Evolutionary conservation across 2,888 invertebrate genomes (phyloP).

Genomic region (Thecocarcelia acutangulata): DNA sequence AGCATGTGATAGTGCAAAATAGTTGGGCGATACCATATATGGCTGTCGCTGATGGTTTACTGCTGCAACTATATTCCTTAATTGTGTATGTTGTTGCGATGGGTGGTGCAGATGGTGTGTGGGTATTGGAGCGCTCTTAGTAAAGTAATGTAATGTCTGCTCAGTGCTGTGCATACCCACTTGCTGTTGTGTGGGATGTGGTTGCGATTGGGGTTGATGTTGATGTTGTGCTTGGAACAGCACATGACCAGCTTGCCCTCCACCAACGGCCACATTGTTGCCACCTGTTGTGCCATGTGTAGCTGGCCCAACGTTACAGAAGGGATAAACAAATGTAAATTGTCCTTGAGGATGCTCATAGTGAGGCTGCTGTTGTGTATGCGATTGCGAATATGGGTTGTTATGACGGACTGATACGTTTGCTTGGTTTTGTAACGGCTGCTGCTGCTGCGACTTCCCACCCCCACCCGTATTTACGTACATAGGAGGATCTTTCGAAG

Average conservation of each 20-base stretch:
- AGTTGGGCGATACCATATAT: conserved; percentile 57
- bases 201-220: conserved; percentile 69
- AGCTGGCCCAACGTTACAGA: conserved; percentile 62
- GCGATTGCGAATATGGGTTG: conserved; percentile 73
- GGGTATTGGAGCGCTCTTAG: conserved; percentile 57
- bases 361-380: conserved; percentile 70
- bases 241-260: conserved; percentile 50
- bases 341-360: conserved; percentile 69
- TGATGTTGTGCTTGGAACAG: conserved; percentile 69
- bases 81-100: conserved; percentile 70
- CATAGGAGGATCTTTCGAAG: conserved; percentile 79
- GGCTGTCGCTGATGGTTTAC: conserved; percentile 54
- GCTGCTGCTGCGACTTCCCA: conserved; percentile 79
- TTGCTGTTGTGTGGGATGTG: conserved; percentile 70
- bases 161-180: conserved; percentile 60
- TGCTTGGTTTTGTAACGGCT: conserved; percentile 72
- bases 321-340: conserved; percentile 59
- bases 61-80: conserved; percentile 68
- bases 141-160: conserved; percentile 58
- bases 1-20: conserved; percentile 49
- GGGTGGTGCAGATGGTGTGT: conserved; percentile 68
- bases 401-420: conserved; percentile 49
- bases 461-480: conserved; percentile 79
- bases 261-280: conserved; percentile 32
- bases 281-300: conserved; percentile 29